Base-by-base conservation (phyloP, 1,140 invertebrate species). In the Cheumatopsyche charites region DNA sequence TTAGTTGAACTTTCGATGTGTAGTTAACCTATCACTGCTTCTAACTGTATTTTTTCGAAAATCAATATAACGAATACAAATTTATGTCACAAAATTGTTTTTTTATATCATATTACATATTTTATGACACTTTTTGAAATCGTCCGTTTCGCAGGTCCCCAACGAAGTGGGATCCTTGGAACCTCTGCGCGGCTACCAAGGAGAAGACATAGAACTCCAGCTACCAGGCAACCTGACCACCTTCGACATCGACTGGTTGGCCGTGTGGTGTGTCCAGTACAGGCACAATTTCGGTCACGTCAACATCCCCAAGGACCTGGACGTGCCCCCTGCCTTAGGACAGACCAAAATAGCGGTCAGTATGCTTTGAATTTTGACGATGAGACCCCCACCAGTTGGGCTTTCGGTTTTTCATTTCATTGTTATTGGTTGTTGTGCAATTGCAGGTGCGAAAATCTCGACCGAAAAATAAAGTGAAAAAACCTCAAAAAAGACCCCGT, bases 171-270 rank as follows among this genome's bases (percentile, higher is more conserved):
- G 92, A 74, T 95, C 93, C 55, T 79, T 93, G 63, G 88, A 92
- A 52, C 89, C 92, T 1, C 82, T 97, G 21, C 86, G 90, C 1
- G 89, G 90, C 0, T 97, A 97, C 80, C 90, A 93, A 78, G 94
- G 94, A 0, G 92, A 96, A 79, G 94, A 96, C 79, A 95, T 97
- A 42, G 94, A 95, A 80, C 90, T 95, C 65, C 91, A 94, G 73
- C 80, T 97, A 43, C 94, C 94, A 0, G 90, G 89, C 13, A 90
- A 92, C 73, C 79, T 95, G 73, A 96, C 94, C 0, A 92, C 95
- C 4, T 93, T 94, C 79, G 93, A 96, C 79, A 94, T 97, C 63
- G 92, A 96, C 79, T 97, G 94, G 93, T 83, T 97, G n/a, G 87
- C 92, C 0, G 89, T 97, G 0, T 97, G 93, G 93, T 94, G 93